A percentile compares a stretch with the other conserved stretches of the same genome.
These are phyloP conservation scores for Hestina assimilis DNA, from an alignment of 1,140 invertebrate species.

Conservation along the genomic window DNA sequence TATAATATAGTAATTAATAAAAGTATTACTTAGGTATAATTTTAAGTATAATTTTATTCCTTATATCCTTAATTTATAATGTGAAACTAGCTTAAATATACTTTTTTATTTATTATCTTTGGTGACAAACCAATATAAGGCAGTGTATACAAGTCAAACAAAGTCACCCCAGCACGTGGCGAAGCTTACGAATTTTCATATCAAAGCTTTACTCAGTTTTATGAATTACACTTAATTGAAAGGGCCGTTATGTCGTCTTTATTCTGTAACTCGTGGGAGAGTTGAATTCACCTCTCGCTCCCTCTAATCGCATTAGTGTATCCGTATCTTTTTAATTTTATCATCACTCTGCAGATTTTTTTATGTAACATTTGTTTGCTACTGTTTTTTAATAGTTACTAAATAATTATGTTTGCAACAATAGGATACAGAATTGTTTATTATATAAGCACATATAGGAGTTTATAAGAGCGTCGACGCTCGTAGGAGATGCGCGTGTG, in stretches of 20 bases:
- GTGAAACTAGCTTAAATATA: background rate
- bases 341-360: slow-evolving; percentile 18
- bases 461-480: too few species aligned
- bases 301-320: slow-evolving; percentile 47
- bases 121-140: slow-evolving; percentile 1
- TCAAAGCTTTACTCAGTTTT: slow-evolving; percentile 65
- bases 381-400: background rate
- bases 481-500: too few species aligned
- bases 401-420: too few species aligned
- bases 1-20: too few species aligned
- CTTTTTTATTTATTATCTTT: background rate
- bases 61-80: too few species aligned
- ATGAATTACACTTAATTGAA: slow-evolving; percentile 64
- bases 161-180: slow-evolving; percentile 61
- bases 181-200: slow-evolving; percentile 73
- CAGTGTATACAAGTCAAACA: slow-evolving; percentile 8
- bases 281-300: slow-evolving; percentile 69
- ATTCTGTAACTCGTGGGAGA: slow-evolving; percentile 63
- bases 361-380: background rate
- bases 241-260: slow-evolving; percentile 55
- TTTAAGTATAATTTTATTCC: too few species aligned
- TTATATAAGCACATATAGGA: too few species aligned
- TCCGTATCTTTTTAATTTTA: slow-evolving; percentile 17
- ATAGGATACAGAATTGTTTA: too few species aligned
- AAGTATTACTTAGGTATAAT: too few species aligned